Evolutionary conservation across 2,797 vertebrate species (phyloP).

Genomic region (Acridotheres tristis): DNA sequence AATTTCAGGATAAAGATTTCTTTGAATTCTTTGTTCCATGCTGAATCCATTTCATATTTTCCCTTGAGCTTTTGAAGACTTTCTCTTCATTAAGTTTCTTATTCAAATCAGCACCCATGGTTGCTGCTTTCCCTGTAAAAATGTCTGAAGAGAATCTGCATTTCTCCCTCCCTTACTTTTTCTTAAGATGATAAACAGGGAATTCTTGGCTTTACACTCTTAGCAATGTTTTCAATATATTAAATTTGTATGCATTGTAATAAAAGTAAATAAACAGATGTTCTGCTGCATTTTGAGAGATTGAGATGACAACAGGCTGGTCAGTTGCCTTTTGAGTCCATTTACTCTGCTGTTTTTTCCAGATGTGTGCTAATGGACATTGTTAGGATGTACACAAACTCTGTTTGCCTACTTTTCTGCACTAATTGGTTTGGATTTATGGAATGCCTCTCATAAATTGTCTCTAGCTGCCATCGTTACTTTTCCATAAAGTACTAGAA

Average conservation of each 20-base stretch:
- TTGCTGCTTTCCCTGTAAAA: background rate
- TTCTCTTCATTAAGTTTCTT: background rate
- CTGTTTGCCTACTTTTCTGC: constrained; percentile 14
- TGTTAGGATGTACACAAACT: constrained; percentile 8
- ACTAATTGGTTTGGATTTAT: constrained; percentile 64
- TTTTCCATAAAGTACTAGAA: constrained; percentile 46
- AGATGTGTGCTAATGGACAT: constrained; percentile 28
- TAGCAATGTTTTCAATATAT: background rate
- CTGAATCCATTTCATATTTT: background rate
- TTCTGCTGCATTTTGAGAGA: background rate
- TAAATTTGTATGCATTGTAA: background rate
- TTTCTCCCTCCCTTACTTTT: background rate
- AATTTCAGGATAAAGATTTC: background rate
- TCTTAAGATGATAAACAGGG: background rate
- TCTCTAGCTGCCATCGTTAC: constrained; percentile 31
- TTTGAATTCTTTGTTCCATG: background rate
- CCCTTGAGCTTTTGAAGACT: background rate
- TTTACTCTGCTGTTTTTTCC: constrained; percentile 34
- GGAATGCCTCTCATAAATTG: constrained; percentile 44
- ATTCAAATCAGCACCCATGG: background rate
- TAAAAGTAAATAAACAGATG: constrained; percentile 2
- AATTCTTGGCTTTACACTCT: background rate
- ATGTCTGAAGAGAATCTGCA: background rate
- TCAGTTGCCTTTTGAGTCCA: background rate
- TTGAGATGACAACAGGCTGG: background rate